Evolutionary conservation across 1,140 invertebrate species (phyloP).

Genomic region (Drosophila bocqueti): DNA sequence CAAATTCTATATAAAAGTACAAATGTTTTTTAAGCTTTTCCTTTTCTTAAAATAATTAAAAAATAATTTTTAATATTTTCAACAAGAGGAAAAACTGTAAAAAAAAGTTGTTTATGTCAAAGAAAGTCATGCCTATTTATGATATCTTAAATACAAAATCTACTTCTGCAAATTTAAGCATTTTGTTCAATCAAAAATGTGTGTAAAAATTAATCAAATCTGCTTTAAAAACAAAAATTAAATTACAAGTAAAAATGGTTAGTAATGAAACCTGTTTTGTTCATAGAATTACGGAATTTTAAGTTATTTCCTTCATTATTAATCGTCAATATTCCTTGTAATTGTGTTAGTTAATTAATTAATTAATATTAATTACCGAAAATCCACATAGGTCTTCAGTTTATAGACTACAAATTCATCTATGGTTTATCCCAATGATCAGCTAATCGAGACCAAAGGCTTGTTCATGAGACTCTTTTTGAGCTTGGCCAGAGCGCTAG

Average conservation of each 20-base stretch:
- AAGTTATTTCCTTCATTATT: neutral
- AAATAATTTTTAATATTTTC: neutral
- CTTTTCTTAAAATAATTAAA: neutral
- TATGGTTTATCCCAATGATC: conserved; percentile 11
- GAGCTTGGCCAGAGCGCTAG: conserved; percentile 56
- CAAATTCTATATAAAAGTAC: neutral
- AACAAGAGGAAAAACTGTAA: neutral
- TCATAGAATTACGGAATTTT: neutral
- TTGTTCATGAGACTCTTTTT: conserved; percentile 83
- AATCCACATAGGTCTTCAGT: neutral
- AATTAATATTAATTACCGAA: conserved; percentile 5
- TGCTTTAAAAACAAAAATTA: neutral
- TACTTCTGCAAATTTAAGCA: neutral
- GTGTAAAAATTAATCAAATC: no score
- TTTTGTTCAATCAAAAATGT: neutral
- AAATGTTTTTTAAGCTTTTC: no score
- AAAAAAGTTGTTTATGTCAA: neutral
- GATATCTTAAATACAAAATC: neutral
- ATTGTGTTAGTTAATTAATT: neutral
- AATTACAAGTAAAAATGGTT: neutral
- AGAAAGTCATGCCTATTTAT: neutral
- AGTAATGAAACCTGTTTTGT: neutral
- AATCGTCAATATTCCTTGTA: neutral
- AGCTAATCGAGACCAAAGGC: conserved; percentile 82
- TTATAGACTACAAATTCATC: conserved; percentile 3